phyloP scores from a whole-genome alignment of 2,888 invertebrate genomes.

The Torymus auratus region DNA sequence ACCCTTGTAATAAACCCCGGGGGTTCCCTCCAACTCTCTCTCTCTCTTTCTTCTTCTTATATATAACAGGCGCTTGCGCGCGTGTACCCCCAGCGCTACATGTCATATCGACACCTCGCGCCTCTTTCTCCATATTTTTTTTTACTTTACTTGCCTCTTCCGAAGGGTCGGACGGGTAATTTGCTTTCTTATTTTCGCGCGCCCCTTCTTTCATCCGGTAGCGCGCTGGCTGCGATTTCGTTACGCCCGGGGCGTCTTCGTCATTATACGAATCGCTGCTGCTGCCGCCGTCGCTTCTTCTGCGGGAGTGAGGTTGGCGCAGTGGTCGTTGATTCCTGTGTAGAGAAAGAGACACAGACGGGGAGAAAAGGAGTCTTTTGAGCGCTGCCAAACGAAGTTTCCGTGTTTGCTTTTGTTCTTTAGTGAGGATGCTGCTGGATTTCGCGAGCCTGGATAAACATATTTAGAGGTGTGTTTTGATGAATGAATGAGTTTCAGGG shows the following conservation, averaged over 20 bases:
- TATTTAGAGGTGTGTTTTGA: too few species aligned
- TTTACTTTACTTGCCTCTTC: constrained; percentile 48
- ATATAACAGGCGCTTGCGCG: constrained; percentile 1
- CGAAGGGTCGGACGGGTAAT: constrained; percentile 70
- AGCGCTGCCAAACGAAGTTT: too few species aligned
- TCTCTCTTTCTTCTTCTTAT: constrained; percentile 58
- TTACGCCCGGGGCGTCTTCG: background rate
- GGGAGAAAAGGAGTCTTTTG: too few species aligned
- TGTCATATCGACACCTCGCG: constrained; percentile 76
- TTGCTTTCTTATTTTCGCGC: constrained; percentile 73
- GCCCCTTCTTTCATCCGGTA: background rate
- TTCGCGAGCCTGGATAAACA: too few species aligned
- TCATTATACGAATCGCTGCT: background rate
- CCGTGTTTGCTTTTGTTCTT: too few species aligned
- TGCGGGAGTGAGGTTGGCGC: too few species aligned
- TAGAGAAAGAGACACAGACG: too few species aligned
- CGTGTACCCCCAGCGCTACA: constrained; percentile 61
- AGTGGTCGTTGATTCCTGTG: too few species aligned
- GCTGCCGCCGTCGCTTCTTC: background rate
- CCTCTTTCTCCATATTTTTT: constrained; percentile 55
- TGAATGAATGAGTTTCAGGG: too few species aligned
- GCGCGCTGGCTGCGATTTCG: constrained; percentile 15
- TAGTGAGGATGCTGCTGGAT: too few species aligned
- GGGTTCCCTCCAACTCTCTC: constrained; percentile 61
- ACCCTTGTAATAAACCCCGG: constrained; percentile 77